These are phyloP conservation scores for Lates japonicus DNA, from an alignment of 2,797 vertebrate genomes.

Conservation along the genomic window DNA sequence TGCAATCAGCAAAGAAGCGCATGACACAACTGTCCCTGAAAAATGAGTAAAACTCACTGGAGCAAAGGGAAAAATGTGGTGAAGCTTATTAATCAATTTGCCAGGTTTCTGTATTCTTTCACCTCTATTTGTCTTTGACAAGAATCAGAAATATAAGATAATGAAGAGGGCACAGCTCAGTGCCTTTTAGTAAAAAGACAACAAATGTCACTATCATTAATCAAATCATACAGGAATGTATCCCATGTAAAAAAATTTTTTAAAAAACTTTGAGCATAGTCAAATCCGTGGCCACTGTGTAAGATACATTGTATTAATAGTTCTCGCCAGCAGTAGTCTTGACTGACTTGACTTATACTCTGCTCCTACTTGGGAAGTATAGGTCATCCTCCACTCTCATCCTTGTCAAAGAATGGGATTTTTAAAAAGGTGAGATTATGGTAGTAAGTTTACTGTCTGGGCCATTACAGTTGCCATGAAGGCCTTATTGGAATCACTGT, in stretches of 20 bases:
- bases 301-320: not conserved
- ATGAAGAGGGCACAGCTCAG: slow-evolving; percentile 9
- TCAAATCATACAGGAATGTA: not conserved
- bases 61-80: not conserved
- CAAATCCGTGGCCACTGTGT: not conserved
- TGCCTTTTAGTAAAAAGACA: not conserved
- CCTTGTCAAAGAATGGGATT: not conserved
- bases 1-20: not conserved
- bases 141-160: slow-evolving; percentile 8
- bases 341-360: not conserved
- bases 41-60: not conserved
- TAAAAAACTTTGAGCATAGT: not conserved
- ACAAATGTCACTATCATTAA: slow-evolving; percentile 12
- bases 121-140: slow-evolving; percentile 6
- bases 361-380: not conserved
- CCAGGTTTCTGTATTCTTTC: slow-evolving; percentile 8
- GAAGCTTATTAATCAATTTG: slow-evolving; percentile 15
- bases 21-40: not conserved
- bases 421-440: not conserved
- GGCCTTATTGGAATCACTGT: not conserved
- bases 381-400: not conserved
- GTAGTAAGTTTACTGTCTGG: not conserved
- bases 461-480: not conserved
- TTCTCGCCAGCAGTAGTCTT: not conserved
- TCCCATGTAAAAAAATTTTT: not conserved